phyloP scores from a whole-genome alignment of 2,888 invertebrate species.

The Physocephala rufipes region DNA sequence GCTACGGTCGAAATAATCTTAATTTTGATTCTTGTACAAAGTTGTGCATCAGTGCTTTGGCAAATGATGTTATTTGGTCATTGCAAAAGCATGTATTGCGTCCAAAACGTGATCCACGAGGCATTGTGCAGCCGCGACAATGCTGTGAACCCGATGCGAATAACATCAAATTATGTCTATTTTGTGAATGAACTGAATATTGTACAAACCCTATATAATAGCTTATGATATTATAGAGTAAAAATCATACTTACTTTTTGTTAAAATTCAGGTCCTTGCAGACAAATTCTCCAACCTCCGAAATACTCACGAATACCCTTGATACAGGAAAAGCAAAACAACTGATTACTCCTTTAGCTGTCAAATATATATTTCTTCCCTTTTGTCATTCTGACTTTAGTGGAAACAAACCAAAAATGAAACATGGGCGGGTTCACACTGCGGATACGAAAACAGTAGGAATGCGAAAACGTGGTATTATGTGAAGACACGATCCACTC shows the following conservation, averaged over 20 bases:
- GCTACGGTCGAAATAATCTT: slow-evolving; percentile 56
- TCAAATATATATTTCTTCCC: background rate
- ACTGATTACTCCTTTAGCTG: background rate
- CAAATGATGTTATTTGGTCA: slow-evolving; percentile 59
- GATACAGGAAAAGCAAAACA: background rate
- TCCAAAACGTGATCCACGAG: slow-evolving; percentile 48
- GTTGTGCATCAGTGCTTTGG: slow-evolving; percentile 55
- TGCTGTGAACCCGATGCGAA: slow-evolving; percentile 33
- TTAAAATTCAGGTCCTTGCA: background rate
- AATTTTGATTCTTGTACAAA: slow-evolving; percentile 57
- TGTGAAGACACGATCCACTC: too few relatives aligned
- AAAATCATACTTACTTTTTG: background rate
- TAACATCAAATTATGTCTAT: slow-evolving; percentile 40
- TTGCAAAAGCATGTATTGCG: slow-evolving; percentile 57
- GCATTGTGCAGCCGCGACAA: slow-evolving; percentile 36
- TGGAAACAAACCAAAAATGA: background rate
- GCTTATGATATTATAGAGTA: slow-evolving; percentile 8
- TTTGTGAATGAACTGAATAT: slow-evolving; percentile 33
- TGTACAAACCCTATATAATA: too few relatives aligned
- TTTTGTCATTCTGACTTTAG: background rate
- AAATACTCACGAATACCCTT: too few relatives aligned
- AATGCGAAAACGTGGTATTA: too few relatives aligned
- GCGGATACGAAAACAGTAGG: too few relatives aligned
- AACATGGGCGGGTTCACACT: background rate
- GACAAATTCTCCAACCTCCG: background rate